Evolutionary conservation across 2,113 vertebrate species (phyloP).

Genomic region (Ploceus nigricollis): DNA sequence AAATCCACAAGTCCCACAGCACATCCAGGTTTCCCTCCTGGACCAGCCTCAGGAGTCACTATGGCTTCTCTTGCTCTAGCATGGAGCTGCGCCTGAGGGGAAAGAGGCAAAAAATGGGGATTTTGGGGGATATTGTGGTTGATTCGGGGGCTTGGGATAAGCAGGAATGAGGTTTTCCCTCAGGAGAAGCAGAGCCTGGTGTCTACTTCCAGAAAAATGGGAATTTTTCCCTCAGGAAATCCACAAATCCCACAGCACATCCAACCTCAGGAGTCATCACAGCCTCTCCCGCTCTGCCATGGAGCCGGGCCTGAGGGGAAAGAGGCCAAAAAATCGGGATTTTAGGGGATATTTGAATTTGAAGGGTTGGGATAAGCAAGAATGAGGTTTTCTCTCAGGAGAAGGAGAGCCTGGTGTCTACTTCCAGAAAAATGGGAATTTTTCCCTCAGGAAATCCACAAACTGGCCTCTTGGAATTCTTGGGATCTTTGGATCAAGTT

Average conservation of each 20-base stretch:
- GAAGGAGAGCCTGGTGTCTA: fast-evolving
- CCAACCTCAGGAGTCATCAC: neutral
- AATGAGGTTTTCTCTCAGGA: neutral
- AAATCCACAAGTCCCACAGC: too few species aligned
- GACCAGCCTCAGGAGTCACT: too few species aligned
- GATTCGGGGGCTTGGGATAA: too few species aligned
- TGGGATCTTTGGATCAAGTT: neutral
- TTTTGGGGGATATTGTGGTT: too few species aligned
- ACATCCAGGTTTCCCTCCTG: too few species aligned
- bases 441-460: neutral
- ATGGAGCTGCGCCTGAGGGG: too few species aligned
- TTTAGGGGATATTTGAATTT: neutral
- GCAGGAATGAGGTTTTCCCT: too few species aligned
- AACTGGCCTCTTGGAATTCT: neutral
- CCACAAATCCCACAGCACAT: neutral
- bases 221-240: too few species aligned
- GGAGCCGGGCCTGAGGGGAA: neutral
- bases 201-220: too few species aligned
- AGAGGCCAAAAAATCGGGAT: fast-evolving
- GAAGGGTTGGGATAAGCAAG: neutral
- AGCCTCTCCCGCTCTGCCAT: fast-evolving
- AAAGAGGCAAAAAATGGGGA: too few species aligned
- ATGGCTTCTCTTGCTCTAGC: too few species aligned
- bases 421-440: neutral
- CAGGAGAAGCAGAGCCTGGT: too few species aligned